A percentile compares a stretch with the other conserved stretches of the same genome.
These are phyloP conservation scores for Anarhynchus alexandrinus DNA, from an alignment of 2,113 vertebrate species.

Conservation along the genomic window DNA sequence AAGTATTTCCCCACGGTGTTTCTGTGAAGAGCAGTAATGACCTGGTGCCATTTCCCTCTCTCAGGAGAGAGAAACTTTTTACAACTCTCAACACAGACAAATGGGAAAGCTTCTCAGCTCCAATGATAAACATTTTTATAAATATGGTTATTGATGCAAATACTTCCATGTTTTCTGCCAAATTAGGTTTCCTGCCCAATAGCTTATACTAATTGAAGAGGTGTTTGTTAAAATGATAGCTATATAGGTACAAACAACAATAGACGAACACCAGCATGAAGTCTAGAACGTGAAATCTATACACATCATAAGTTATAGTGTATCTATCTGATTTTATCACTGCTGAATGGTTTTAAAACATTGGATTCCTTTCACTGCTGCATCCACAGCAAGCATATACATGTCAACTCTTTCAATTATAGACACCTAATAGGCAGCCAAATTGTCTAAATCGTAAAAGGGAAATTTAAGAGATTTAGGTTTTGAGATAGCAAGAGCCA, in stretches of 20 bases:
- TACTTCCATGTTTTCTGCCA: neutral
- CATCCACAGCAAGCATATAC: neutral
- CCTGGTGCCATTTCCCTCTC: neutral
- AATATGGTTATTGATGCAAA: conserved; percentile 4
- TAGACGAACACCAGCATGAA: neutral
- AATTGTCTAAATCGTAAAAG: neutral
- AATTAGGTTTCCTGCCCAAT: neutral
- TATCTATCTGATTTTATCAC: neutral
- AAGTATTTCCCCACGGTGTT: neutral
- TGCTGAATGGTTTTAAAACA: neutral
- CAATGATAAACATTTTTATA: neutral
- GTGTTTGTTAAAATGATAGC: neutral
- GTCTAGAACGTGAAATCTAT: neutral
- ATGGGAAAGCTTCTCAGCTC: neutral
- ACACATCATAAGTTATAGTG: neutral
- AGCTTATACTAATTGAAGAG: neutral
- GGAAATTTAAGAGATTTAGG: conserved; percentile 12
- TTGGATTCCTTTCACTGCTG: conserved; percentile 6
- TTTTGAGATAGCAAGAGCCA: neutral
- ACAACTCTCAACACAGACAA: neutral
- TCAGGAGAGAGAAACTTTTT: neutral
- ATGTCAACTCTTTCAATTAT: conserved; percentile 8
- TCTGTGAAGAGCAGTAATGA: neutral
- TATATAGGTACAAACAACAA: neutral
- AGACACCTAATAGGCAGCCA: conserved; percentile 13